Evolutionary conservation across 2,888 invertebrate species (phyloP), one percentile per base, ranked within the genome.

Genomic region (Caenorhabditis sp.): DNA sequence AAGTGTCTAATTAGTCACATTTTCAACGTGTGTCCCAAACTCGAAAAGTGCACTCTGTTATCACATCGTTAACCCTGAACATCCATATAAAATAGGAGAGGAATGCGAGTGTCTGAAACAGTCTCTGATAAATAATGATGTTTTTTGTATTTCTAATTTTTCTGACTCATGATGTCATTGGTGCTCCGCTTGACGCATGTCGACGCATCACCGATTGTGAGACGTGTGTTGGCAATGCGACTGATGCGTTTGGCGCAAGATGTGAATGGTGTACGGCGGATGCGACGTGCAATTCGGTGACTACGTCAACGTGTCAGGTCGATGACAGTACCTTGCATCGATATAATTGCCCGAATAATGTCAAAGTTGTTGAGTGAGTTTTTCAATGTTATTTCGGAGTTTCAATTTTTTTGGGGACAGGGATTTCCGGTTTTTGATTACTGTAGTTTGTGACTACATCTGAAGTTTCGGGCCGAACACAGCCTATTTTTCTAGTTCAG

Each of bases 301-400:
- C 66, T 14, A 43, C 55, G 6, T n/a, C 17, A n/a, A 21, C 26
- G 23, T 71, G 71, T 63, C 58, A 55, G 14, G 66, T 64, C 26
- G 66, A 71, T 60, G 71, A 71, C 27, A 50, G 36, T 51, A 71
- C 71, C n/a, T 23, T 71, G 3, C n/a, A 71, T 23, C 17, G 36
- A 12, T 71, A 71, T 55, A 71, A 71, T 26, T 71, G 71, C 53
- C 71, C 71, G 17, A 19, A 3, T 12, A 60, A 66, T 60, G 49
- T 70, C 4, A 59, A 58, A 0, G 43, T 61, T 55, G 59, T 70
- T 0, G 62, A 51, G 70, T 68, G 53, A 54, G 68, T 54, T n/a
- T 53, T 60, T 4, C 19, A 8, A 12, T 12, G 51, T 12, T 12
- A 51, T 51, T 51, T 51, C 19, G 21, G 14, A 6, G 10, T 51